phyloP scores from a whole-genome alignment of 2,113 vertebrate genomes.

The Apaloderma vittatum region DNA sequence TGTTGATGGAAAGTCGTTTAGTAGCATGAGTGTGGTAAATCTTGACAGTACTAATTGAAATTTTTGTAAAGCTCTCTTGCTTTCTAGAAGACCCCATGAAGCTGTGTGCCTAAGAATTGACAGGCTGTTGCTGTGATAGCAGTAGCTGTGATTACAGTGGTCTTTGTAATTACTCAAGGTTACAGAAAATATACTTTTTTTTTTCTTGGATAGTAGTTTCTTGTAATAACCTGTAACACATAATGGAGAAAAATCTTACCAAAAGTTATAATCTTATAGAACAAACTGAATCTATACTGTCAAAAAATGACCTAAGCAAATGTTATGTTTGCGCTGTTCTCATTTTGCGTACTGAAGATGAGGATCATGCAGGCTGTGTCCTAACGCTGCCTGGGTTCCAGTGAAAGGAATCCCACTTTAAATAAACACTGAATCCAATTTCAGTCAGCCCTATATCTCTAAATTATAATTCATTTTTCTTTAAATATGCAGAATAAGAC shows the following conservation, averaged over 20 bases:
- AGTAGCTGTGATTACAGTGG: background rate
- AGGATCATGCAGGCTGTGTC: background rate
- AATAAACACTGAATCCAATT: slow-evolving; percentile 20
- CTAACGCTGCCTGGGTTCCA: background rate
- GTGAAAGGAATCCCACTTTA: background rate
- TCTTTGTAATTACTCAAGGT: background rate
- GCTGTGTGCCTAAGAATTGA: background rate
- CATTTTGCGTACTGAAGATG: background rate
- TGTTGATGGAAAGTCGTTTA: background rate
- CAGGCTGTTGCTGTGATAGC: background rate
- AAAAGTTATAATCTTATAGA: background rate
- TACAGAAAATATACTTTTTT: background rate
- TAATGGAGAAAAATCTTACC: background rate
- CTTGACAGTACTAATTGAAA: background rate
- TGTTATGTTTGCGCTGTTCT: background rate
- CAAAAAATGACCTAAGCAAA: background rate
- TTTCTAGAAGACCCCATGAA: background rate
- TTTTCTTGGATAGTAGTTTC: background rate
- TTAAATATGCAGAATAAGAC: slow-evolving; percentile 30
- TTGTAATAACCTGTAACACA: background rate
- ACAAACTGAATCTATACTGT: background rate
- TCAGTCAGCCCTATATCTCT: background rate
- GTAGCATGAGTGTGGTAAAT: background rate
- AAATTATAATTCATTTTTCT: slow-evolving; percentile 56
- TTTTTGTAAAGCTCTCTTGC: background rate